phyloP scores from a whole-genome alignment of 2,797 vertebrate species.

The Pseudochaenichthys georgianus region DNA sequence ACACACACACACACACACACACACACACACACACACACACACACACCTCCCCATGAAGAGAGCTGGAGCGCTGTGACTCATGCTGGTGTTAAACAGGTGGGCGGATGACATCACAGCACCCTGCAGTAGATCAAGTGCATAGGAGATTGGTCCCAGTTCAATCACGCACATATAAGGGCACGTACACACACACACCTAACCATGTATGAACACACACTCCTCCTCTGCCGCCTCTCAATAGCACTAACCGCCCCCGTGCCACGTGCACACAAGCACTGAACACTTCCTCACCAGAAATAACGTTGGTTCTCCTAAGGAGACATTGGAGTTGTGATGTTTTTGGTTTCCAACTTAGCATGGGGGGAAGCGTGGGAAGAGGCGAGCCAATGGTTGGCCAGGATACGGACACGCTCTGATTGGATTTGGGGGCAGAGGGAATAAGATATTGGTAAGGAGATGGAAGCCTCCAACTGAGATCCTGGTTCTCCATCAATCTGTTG shows the following conservation, averaged over 20 bases:
- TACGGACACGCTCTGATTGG: constrained; percentile 66
- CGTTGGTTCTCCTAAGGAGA: constrained; percentile 66
- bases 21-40: constrained; percentile 18
- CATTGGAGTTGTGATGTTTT: constrained; percentile 55
- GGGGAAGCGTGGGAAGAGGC: constrained; percentile 34
- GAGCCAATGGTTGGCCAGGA: constrained; percentile 61
- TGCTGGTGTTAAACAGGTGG: constrained; percentile 82
- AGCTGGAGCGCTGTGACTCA: constrained; percentile 78
- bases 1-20: neutral
- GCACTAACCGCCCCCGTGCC: constrained; percentile 43
- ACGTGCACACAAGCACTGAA: constrained; percentile 49
- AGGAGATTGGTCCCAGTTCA: constrained; percentile 67
- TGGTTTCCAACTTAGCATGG: constrained; percentile 50
- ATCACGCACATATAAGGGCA: constrained; percentile 49
- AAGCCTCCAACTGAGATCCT: constrained; percentile 32
- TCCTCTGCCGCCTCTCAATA: constrained; percentile 43
- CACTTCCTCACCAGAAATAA: constrained; percentile 75
- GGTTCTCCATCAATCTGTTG: constrained; percentile 30
- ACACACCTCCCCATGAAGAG: constrained; percentile 43
- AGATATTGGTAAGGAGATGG: constrained; percentile 27
- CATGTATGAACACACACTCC: constrained; percentile 30
- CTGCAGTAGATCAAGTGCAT: constrained; percentile 78
- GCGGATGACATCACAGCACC: constrained; percentile 85
- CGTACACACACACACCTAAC: neutral
- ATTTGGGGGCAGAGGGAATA: constrained; percentile 65